phyloP scores from a whole-genome alignment of 2,797 vertebrate species.

The Amazona finschi region DNA sequence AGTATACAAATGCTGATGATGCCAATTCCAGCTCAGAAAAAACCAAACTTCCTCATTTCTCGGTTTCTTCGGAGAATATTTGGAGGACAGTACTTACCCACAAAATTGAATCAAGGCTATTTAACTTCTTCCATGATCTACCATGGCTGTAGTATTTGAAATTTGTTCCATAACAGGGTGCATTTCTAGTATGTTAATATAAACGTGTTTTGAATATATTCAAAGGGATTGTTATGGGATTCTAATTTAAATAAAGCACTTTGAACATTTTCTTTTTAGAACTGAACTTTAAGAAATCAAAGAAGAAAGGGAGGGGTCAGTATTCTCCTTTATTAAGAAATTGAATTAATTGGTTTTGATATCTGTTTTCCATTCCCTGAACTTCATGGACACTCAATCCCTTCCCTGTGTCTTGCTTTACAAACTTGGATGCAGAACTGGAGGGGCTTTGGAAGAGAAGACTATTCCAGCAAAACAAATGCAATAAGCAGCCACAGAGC shows the following conservation, averaged over 20 bases:
- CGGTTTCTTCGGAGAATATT: neutral
- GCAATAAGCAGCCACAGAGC: neutral
- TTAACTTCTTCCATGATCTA: neutral
- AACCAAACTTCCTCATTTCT: neutral
- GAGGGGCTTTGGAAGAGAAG: neutral
- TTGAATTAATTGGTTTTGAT: neutral
- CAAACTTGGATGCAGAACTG: neutral
- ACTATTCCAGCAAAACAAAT: rapidly evolving
- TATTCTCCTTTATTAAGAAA: neutral
- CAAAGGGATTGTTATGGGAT: neutral
- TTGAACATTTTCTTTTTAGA: neutral
- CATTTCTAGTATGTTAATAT: neutral
- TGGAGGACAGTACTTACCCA: neutral
- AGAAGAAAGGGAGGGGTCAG: neutral
- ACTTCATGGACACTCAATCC: neutral
- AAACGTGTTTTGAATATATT: neutral
- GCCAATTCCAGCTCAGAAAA: neutral
- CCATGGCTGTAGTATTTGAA: neutral
- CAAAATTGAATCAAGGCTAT: neutral
- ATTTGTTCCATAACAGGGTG: neutral
- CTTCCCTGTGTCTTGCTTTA: neutral
- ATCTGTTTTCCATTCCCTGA: neutral
- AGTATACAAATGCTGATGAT: neutral
- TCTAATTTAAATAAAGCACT: neutral
- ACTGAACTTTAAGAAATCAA: neutral